Percentiles rank a stretch among this genome's conserved stretches.
phyloP scores from a whole-genome alignment of 2,113 vertebrate genomes.

The Cromileptes altivelis region DNA sequence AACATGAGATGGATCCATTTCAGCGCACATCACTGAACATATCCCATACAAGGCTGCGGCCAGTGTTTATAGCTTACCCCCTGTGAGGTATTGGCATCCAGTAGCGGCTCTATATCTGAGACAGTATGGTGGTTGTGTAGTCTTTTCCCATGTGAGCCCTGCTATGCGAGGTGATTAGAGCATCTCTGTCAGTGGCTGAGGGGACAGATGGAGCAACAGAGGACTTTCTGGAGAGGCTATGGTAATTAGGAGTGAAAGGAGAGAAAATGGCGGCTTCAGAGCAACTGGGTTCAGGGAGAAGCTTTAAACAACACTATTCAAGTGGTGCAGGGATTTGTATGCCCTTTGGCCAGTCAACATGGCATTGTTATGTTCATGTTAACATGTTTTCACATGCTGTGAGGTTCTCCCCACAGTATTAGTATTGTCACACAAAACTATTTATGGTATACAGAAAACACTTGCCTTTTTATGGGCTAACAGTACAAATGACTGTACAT shows the following conservation, averaged over 20 bases:
- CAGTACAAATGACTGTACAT: not conserved
- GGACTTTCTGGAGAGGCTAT: slow-evolving; percentile 84
- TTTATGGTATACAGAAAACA: slow-evolving; percentile 8
- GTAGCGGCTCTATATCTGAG: slow-evolving; percentile 72
- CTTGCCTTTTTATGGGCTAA: not conserved
- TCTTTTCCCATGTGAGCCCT: slow-evolving; percentile 81
- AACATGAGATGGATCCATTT: slow-evolving; percentile 82
- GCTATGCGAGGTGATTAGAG: slow-evolving; percentile 85
- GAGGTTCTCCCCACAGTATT: slow-evolving; percentile 48
- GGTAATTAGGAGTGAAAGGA: slow-evolving; percentile 86
- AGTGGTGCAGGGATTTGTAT: slow-evolving; percentile 71
- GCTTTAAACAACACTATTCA: slow-evolving; percentile 79
- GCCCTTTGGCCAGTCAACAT: slow-evolving; percentile 78
- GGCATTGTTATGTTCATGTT: slow-evolving; percentile 79
- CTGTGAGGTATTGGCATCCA: slow-evolving; percentile 79
- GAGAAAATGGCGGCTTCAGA: slow-evolving; percentile 79
- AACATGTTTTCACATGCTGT: slow-evolving; percentile 75
- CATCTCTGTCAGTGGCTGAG: slow-evolving; percentile 77
- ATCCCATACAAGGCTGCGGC: slow-evolving; percentile 79
- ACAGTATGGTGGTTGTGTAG: slow-evolving; percentile 76
- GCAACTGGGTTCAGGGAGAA: slow-evolving; percentile 77
- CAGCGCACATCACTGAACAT: slow-evolving; percentile 78
- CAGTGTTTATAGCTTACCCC: slow-evolving; percentile 82
- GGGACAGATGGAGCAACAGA: slow-evolving; percentile 87
- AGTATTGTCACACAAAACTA: slow-evolving; percentile 33